Conservation (phyloP, 2,113 vertebrate genomes). For the Aythya baeri region DNA sequence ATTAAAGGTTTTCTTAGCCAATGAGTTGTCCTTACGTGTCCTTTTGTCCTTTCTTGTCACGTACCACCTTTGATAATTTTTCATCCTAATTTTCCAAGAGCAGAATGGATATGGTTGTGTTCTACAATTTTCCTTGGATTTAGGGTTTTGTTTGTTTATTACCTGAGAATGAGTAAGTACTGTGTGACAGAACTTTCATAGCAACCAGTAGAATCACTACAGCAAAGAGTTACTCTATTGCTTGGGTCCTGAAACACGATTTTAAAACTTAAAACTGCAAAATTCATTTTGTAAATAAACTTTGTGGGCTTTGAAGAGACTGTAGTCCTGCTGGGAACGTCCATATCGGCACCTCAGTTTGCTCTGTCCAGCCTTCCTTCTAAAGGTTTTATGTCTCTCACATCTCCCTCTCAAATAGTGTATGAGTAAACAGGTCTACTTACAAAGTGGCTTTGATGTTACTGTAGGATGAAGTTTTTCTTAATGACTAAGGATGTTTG, state of each 20-base stretch:
- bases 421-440: neutral
- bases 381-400: neutral
- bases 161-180: neutral
- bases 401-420: neutral
- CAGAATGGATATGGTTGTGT: neutral
- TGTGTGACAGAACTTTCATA: neutral
- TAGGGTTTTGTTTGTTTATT: neutral
- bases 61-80: neutral
- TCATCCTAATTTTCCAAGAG: conserved; percentile 11
- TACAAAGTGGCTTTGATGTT: neutral
- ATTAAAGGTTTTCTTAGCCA: neutral
- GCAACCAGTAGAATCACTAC: neutral
- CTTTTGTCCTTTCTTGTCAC: neutral
- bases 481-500: neutral
- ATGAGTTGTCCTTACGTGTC: rapidly evolving
- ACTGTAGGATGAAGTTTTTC: neutral
- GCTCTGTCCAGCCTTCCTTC: neutral
- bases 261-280: neutral
- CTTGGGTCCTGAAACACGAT: neutral
- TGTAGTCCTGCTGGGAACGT: neutral
- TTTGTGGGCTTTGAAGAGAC: neutral
- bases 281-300: neutral
- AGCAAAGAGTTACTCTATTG: neutral
- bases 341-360: neutral
- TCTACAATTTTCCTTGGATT: neutral